phyloP scores from a whole-genome alignment of 2,888 invertebrate genomes.

The Synanthedon vespiformis region DNA sequence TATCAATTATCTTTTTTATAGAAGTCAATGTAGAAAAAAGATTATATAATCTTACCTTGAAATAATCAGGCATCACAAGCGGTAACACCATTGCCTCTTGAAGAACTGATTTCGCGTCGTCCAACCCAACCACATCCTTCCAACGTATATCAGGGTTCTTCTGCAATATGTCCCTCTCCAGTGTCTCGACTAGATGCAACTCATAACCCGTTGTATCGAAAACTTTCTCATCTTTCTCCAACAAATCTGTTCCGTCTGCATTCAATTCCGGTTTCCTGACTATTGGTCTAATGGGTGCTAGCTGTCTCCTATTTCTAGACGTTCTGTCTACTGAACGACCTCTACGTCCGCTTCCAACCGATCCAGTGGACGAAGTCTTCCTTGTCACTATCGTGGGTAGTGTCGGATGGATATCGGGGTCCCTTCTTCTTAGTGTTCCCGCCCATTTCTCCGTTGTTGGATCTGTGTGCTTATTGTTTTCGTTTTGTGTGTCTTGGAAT shows the following conservation, averaged over 20 bases:
- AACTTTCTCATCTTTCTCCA: conserved; percentile 56
- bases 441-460: conserved; percentile 76
- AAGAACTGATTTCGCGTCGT: conserved; percentile 80
- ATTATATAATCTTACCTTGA: conserved; percentile 67
- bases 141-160: conserved; percentile 86
- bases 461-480: conserved; percentile 41
- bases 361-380: conserved; percentile 65
- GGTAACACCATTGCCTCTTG: conserved; percentile 92
- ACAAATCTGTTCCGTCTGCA: conserved; percentile 40
- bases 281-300: conserved; percentile 47
- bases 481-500: conserved; percentile 31
- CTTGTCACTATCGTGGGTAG: conserved; percentile 71
- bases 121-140: conserved; percentile 80
- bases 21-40: no score
- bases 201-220: conserved; percentile 81
- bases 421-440: conserved; percentile 74
- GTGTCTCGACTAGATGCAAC: conserved; percentile 80
- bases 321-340: conserved; percentile 58
- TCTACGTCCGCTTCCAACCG: conserved; percentile 44
- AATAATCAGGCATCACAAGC: conserved; percentile 88
- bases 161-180: conserved; percentile 87
- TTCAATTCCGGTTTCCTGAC: conserved; percentile 40
- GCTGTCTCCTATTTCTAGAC: conserved; percentile 28
- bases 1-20: no score
- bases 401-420: conserved; percentile 75